Conservation (phyloP, 2,888 invertebrate species). For the Dichetophora obliterata region DNA sequence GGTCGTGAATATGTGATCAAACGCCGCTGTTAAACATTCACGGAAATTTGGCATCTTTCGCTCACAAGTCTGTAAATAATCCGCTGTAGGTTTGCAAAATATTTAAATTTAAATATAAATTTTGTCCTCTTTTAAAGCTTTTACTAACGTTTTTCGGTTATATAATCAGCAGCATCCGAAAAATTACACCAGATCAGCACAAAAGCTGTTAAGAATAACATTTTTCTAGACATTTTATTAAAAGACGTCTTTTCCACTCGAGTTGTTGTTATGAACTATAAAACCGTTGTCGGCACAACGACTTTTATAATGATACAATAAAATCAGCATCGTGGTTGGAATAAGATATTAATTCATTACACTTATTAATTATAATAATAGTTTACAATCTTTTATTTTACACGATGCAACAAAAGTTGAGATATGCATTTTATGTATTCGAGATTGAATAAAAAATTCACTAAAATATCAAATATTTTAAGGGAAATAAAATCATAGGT, state of each 20-base stretch:
- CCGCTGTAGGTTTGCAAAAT: constrained; percentile 21
- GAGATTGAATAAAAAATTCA: too few species aligned
- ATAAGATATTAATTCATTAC: too few species aligned
- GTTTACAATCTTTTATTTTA: too few species aligned
- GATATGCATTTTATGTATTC: too few species aligned
- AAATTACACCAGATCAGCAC: background rate
- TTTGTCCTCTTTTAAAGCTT: background rate
- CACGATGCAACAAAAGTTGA: too few species aligned
- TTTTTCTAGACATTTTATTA: background rate
- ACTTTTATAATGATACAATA: too few species aligned
- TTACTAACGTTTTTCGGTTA: constrained; percentile 43
- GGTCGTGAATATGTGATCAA: constrained; percentile 37
- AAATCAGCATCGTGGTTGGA: too few species aligned
- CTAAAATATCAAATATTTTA: too few species aligned
- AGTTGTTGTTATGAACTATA: background rate
- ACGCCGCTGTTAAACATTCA: constrained; percentile 35
- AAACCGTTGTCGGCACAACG: too few species aligned
- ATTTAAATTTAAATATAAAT: background rate
- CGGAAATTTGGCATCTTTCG: constrained; percentile 36
- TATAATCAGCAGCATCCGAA: constrained; percentile 2
- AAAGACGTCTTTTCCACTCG: constrained; percentile 23
- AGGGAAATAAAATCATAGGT: too few species aligned
- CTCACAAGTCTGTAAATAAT: constrained; percentile 37
- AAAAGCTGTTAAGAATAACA: background rate
- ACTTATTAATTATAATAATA: too few species aligned